Percentiles rank a stretch among this genome's conserved stretches.
Evolutionary conservation across 2,113 vertebrate genomes (phyloP).

Genomic region (Ageneiosus marmoratus): DNA sequence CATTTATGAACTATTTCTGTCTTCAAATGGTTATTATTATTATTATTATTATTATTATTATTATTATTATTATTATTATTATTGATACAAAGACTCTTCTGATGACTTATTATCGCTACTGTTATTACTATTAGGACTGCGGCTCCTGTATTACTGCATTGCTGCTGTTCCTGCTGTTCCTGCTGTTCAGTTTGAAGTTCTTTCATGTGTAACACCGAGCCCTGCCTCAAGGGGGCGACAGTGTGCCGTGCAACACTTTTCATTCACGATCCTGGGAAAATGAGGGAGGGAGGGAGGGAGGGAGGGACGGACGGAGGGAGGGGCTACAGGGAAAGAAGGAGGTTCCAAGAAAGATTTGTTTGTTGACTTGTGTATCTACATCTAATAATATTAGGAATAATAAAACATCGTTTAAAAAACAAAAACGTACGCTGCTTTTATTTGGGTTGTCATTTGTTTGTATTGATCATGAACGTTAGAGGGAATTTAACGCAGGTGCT

Average conservation of each 20-base stretch:
- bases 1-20: constrained; percentile 67
- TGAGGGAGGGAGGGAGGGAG: neutral
- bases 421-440: constrained; percentile 26
- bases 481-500: neutral
- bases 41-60: constrained; percentile 70
- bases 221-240: constrained; percentile 74
- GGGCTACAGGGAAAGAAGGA: too few relatives aligned
- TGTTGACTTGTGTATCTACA: constrained; percentile 83
- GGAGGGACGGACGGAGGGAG: constrained; percentile 38
- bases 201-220: constrained; percentile 73
- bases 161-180: constrained; percentile 57
- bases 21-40: constrained; percentile 65
- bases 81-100: constrained; percentile 60
- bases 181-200: constrained; percentile 80
- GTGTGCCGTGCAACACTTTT: constrained; percentile 81
- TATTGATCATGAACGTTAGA: neutral
- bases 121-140: constrained; percentile 72
- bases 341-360: constrained; percentile 61
- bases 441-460: neutral
- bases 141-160: constrained; percentile 66
- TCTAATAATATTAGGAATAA: constrained; percentile 81
- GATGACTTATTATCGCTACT: constrained; percentile 64
- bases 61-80: constrained; percentile 64
- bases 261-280: constrained; percentile 71
- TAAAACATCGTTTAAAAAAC: constrained; percentile 79